Conservation (phyloP, 2,113 vertebrate species). For the Vimba vimba region DNA sequence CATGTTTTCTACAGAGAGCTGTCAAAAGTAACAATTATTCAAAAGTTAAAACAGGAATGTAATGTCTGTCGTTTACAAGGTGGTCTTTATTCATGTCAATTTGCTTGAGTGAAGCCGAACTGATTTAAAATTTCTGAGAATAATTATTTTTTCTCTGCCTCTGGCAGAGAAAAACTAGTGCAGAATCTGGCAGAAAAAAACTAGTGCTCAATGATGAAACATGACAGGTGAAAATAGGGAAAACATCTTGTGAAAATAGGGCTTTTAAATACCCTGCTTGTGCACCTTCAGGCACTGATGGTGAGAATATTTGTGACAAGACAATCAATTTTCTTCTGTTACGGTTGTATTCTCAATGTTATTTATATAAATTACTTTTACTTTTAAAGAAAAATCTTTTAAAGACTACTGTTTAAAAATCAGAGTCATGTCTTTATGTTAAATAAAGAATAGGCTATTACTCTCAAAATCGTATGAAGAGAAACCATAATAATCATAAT, state of each 20-base stretch:
- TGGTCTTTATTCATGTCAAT: background rate
- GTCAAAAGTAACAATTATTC: background rate
- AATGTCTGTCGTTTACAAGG: background rate
- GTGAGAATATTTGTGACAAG: background rate
- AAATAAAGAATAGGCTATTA: background rate
- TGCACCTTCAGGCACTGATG: background rate
- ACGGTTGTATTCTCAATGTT: background rate
- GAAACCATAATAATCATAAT: background rate
- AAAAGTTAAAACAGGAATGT: background rate
- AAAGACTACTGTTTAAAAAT: background rate
- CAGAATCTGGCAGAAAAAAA: background rate
- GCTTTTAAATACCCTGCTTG: conserved; percentile 6
- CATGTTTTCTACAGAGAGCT: background rate
- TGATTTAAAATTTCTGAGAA: background rate
- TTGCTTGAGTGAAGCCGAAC: background rate
- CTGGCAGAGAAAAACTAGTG: conserved; percentile 6
- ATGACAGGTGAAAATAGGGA: background rate
- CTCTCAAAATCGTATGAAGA: background rate
- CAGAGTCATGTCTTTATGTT: background rate
- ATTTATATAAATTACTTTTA: background rate
- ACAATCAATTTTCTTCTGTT: background rate
- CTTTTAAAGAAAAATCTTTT: background rate
- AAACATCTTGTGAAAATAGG: background rate
- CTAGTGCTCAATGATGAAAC: background rate
- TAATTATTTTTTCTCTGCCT: conserved; percentile 9